Evolutionary conservation across 2,113 vertebrate genomes (phyloP).

Genomic region (Channa argus): DNA sequence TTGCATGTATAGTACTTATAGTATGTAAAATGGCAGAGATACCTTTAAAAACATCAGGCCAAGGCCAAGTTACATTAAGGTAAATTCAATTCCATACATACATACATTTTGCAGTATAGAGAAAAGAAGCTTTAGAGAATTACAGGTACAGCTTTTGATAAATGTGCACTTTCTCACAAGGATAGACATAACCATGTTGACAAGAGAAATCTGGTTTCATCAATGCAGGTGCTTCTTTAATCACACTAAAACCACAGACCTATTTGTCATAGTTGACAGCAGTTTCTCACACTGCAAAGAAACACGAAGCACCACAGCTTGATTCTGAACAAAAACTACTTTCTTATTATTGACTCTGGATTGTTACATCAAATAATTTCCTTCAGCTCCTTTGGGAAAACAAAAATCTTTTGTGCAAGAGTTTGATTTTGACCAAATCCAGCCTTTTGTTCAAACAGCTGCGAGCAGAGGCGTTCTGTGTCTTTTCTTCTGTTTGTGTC

Average conservation of each 20-base stretch:
- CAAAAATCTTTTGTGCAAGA: constrained; percentile 16
- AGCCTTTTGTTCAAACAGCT: constrained; percentile 17
- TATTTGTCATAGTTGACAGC: constrained; percentile 56
- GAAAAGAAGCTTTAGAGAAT: constrained; percentile 21
- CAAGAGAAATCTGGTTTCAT: constrained; percentile 41
- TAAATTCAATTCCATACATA: too few species aligned
- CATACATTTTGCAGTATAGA: not conserved
- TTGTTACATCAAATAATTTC: constrained; percentile 30
- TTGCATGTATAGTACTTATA: too few species aligned
- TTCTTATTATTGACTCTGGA: constrained; percentile 4
- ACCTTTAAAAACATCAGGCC: not conserved
- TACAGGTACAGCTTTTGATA: constrained; percentile 35
- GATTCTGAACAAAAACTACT: constrained; percentile 19
- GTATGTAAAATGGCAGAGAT: not conserved
- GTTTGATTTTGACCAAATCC: constrained; percentile 24
- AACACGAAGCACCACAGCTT: not conserved
- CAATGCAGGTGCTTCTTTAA: constrained; percentile 44
- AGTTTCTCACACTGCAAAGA: constrained; percentile 35
- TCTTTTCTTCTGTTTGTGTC: constrained; percentile 35
- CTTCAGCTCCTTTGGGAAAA: constrained; percentile 12
- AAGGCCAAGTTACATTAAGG: too few species aligned
- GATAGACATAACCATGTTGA: constrained; percentile 36
- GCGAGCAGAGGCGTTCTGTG: constrained; percentile 2
- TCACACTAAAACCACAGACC: constrained; percentile 35
- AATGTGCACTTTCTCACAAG: constrained; percentile 40